phyloP scores from a whole-genome alignment of 2,113 vertebrate genomes.

The Neolamprologus modestus region DNA sequence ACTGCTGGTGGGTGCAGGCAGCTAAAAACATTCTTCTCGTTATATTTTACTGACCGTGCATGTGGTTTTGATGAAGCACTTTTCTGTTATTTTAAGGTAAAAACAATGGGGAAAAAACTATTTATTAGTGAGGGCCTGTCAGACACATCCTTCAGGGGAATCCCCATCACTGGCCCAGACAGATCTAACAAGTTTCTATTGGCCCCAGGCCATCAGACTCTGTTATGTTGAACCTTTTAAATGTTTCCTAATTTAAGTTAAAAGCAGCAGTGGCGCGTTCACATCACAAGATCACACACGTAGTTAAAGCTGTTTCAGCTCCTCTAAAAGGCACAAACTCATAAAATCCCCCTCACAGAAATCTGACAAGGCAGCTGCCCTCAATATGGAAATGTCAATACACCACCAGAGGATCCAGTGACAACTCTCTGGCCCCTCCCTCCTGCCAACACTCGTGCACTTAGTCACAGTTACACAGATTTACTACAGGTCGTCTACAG shows the following conservation, averaged over 20 bases:
- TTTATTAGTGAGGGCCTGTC: background rate
- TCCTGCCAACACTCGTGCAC: background rate
- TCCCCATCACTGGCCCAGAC: background rate
- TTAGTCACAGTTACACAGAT: background rate
- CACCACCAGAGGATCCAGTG: background rate
- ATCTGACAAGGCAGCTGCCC: background rate
- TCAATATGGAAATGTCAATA: slow-evolving; percentile 18
- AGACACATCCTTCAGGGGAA: background rate
- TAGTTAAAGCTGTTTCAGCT: background rate
- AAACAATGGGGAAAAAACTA: background rate
- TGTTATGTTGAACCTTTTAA: background rate
- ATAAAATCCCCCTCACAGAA: background rate
- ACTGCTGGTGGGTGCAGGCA: background rate
- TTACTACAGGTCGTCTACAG: background rate
- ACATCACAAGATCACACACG: background rate
- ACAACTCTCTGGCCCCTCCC: background rate
- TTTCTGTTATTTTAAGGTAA: background rate
- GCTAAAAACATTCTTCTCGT: background rate
- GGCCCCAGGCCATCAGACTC: background rate
- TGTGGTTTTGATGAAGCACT: background rate
- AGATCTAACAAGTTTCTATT: background rate
- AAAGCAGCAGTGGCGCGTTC: fast-evolving
- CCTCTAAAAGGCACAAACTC: background rate
- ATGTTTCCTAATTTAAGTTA: background rate
- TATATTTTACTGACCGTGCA: background rate